phyloP scores from a whole-genome alignment of 2,888 invertebrate genomes.

The Harmothoe impar region DNA sequence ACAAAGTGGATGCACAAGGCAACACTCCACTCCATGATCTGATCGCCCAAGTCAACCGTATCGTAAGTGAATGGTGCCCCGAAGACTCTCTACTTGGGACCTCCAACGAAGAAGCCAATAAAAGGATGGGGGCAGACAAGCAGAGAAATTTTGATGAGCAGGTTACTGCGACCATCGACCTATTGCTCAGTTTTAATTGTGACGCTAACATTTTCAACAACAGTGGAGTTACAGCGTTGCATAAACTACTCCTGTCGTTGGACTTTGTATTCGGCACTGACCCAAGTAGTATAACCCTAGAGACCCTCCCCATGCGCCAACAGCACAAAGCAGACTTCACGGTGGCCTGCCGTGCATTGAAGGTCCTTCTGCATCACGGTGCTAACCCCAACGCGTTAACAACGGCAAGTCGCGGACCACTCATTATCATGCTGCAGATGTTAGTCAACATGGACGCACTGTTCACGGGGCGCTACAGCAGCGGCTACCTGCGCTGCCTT shows the following conservation, averaged over 20 bases:
- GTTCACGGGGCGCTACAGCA: slow-evolving; percentile 86
- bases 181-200: slow-evolving; percentile 79
- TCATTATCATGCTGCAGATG: slow-evolving; percentile 90
- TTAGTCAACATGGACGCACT: slow-evolving; percentile 90
- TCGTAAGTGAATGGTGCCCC: slow-evolving; percentile 81
- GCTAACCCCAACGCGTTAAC: slow-evolving; percentile 76
- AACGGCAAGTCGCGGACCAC: slow-evolving; percentile 84
- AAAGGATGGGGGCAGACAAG: slow-evolving; percentile 83
- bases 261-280: slow-evolving; percentile 69
- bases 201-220: slow-evolving; percentile 77
- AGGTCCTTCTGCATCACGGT: slow-evolving; percentile 76
- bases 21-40: slow-evolving; percentile 88
- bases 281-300: slow-evolving; percentile 68
- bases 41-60: slow-evolving; percentile 85
- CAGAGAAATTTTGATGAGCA: slow-evolving; percentile 71
- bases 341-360: slow-evolving; percentile 74
- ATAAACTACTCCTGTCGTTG: slow-evolving; percentile 85
- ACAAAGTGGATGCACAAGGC: slow-evolving; percentile 89
- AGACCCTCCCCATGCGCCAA: slow-evolving; percentile 70
- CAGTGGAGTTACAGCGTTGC: slow-evolving; percentile 89
- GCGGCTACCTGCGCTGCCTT: slow-evolving; percentile 87
- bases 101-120: too few species aligned
- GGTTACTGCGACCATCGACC: slow-evolving; percentile 76
- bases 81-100: background rate
- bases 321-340: slow-evolving; percentile 77